These are phyloP conservation scores for Caenorhabditis plicata DNA, from an alignment of 2,888 invertebrate species.

Conservation along the genomic window DNA sequence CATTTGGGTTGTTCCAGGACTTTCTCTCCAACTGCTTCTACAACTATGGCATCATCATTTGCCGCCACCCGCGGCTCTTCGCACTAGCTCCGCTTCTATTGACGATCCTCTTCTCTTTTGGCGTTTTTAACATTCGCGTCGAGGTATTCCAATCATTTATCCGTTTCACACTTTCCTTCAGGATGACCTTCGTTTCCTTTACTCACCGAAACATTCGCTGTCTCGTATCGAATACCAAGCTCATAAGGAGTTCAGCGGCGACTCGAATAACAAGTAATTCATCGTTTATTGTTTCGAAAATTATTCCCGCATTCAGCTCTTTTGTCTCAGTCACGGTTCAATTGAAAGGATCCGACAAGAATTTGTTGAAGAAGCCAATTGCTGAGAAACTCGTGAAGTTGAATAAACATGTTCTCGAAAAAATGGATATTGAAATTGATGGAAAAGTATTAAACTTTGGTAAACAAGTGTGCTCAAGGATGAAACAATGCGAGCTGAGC, in stretches of 20 bases:
- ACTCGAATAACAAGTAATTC: constrained; percentile 57
- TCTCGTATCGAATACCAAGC: constrained; percentile 62
- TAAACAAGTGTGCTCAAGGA: constrained; percentile 54
- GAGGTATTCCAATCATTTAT: constrained; percentile 33
- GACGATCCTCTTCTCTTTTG: constrained; percentile 54
- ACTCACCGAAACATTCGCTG: constrained; percentile 61
- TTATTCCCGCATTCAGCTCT: constrained; percentile 45
- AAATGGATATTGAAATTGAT: constrained; percentile 57
- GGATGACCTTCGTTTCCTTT: constrained; percentile 64
- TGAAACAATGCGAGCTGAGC: constrained; percentile 54
- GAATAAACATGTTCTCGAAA: constrained; percentile 56
- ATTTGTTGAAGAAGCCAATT: constrained; percentile 47
- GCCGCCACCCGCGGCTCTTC: constrained; percentile 54
- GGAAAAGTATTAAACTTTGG: constrained; percentile 53
- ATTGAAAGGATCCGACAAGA: constrained; percentile 44
- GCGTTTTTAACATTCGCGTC: constrained; percentile 53
- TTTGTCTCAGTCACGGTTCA: constrained; percentile 62
- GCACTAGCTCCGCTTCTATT: constrained; percentile 54
- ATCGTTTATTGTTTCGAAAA: neutral
- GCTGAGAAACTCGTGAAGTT: constrained; percentile 39
- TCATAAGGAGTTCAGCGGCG: constrained; percentile 63
- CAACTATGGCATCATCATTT: constrained; percentile 55
- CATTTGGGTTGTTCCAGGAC: constrained; percentile 59
- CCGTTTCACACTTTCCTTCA: constrained; percentile 19
- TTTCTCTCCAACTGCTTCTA: constrained; percentile 55